Conservation (phyloP, 2,888 invertebrate species). For the Harpalus rubripes region DNA sequence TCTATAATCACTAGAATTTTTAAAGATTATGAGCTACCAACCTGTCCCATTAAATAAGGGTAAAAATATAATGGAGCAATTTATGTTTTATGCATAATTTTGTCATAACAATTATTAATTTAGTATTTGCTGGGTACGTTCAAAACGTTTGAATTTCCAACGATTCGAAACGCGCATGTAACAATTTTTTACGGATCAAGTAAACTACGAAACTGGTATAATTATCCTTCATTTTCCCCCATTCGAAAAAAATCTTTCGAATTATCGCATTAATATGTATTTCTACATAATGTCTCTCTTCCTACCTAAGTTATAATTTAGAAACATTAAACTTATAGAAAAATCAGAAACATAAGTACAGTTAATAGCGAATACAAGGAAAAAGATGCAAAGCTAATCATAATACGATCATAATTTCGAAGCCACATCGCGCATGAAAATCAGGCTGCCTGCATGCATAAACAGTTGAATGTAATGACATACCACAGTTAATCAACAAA, state of each 20-base stretch:
- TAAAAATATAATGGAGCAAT: neutral
- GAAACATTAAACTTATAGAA: constrained; percentile 50
- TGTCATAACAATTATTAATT: neutral
- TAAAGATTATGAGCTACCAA: neutral
- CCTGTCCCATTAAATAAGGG: neutral
- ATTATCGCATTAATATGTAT: constrained; percentile 53
- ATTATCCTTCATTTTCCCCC: neutral
- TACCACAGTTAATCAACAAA: constrained; percentile 38
- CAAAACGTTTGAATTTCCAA: neutral
- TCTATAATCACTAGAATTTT: too few relatives aligned
- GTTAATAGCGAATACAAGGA: constrained; percentile 6
- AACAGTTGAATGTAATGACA: constrained; percentile 37
- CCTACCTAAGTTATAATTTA: constrained; percentile 40
- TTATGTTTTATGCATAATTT: neutral
- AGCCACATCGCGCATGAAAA: neutral
- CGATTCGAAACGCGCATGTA: neutral
- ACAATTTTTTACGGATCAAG: constrained; percentile 14
- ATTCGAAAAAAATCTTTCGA: neutral
- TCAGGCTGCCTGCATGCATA: constrained; percentile 27
- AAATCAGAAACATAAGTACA: constrained; percentile 44
- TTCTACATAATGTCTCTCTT: constrained; percentile 32
- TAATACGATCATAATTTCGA: constrained; percentile 50
- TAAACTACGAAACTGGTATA: neutral
- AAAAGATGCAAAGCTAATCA: constrained; percentile 48
- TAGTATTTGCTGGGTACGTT: neutral